These are phyloP conservation scores for Branchinecta sandiegonensis DNA, from an alignment of 2,888 invertebrate species.

Conservation along the genomic window DNA sequence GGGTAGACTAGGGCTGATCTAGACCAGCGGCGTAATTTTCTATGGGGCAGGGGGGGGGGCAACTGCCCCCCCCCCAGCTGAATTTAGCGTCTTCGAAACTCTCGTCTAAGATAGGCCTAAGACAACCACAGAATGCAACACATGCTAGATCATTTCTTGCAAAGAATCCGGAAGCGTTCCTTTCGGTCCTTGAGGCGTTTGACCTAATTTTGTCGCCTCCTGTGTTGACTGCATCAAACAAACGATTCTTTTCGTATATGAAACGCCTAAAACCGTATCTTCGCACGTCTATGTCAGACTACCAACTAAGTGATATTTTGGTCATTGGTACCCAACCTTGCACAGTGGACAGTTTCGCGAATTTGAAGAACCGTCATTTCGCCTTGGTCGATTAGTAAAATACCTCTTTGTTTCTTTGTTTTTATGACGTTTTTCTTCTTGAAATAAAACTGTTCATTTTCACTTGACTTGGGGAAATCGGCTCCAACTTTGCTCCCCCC, in stretches of 20 bases:
- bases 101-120: too few species aligned
- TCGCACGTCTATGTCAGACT: conserved; percentile 4
- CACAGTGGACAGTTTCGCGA: background rate
- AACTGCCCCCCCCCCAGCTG: too few species aligned
- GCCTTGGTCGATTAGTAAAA: too few species aligned
- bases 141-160: conserved; percentile 2
- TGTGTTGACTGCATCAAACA: background rate
- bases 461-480: too few species aligned
- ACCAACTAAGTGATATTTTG: conserved; percentile 1
- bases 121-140: conserved; percentile 7
- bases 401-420: conserved; percentile 5
- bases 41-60: too few species aligned
- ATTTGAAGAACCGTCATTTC: conserved; percentile 6
- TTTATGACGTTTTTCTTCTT: conserved; percentile 6
- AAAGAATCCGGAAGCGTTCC: conserved; percentile 2
- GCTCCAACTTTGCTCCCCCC: too few species aligned
- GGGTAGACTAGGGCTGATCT: too few species aligned
- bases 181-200: background rate
- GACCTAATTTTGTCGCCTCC: conserved; percentile 5
- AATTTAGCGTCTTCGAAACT: too few species aligned
- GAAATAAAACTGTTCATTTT: conserved; percentile 1
- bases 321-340: background rate
- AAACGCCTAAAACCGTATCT: conserved; percentile 6
- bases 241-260: conserved; percentile 7
- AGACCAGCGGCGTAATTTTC: too few species aligned